phyloP scores from a whole-genome alignment of 2,888 invertebrate genomes.

The Dione juno region DNA sequence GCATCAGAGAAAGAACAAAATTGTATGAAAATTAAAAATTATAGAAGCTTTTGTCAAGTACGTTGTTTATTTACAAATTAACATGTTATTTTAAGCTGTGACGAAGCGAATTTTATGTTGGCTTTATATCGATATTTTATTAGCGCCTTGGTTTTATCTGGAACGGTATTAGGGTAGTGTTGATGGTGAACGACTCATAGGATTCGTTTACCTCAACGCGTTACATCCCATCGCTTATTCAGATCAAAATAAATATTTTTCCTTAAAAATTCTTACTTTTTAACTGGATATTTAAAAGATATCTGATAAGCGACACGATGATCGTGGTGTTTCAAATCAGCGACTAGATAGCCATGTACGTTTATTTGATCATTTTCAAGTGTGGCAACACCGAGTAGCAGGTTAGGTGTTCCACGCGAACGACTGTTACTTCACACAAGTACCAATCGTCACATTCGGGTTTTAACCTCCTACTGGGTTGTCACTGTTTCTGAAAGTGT shows the following conservation, averaged over 20 bases:
- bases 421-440: constrained; percentile 73
- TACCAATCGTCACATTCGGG: constrained; percentile 74
- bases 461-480: constrained; percentile 74
- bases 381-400: constrained; percentile 80
- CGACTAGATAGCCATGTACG: constrained; percentile 80
- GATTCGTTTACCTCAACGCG: constrained; percentile 60
- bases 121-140: constrained; percentile 52
- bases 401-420: constrained; percentile 58
- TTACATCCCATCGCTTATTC: constrained; percentile 73
- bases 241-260: constrained; percentile 52
- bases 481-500: constrained; percentile 70
- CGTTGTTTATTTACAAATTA: constrained; percentile 40
- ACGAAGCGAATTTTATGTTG: constrained; percentile 46
- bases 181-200: constrained; percentile 60
- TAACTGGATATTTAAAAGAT: constrained; percentile 3
- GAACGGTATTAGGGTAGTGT: constrained; percentile 66
- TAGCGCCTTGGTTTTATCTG: constrained; percentile 80
- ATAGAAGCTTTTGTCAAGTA: constrained; percentile 33
- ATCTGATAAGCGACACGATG: constrained; percentile 75
- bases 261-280: constrained; percentile 42
- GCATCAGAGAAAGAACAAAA: constrained; percentile 39
- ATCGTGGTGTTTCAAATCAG: constrained; percentile 81
- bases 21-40: constrained; percentile 34
- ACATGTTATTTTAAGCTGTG: constrained; percentile 43
- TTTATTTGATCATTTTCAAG: constrained; percentile 61